These are phyloP conservation scores for Lordiphosa mommai DNA, from an alignment of 1,140 invertebrate species.

Conservation along the genomic window DNA sequence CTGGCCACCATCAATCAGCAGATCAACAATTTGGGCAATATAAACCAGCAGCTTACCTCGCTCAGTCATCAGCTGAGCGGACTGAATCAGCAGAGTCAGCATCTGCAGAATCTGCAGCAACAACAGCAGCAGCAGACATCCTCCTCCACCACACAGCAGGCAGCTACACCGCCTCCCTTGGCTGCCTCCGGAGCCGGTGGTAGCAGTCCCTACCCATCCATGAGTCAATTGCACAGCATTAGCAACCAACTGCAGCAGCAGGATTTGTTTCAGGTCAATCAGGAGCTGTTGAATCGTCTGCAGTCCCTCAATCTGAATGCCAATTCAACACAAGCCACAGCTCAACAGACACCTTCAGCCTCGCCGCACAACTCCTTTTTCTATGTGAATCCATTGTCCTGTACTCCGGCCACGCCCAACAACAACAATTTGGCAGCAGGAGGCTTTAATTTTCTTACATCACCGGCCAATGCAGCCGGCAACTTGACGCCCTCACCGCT, in stretches of 20 bases:
- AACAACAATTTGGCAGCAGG: slow-evolving; percentile 49
- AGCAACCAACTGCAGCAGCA: slow-evolving; percentile 68
- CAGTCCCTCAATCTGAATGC: slow-evolving; percentile 80
- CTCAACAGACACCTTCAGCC: slow-evolving; percentile 33
- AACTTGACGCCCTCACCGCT: slow-evolving; percentile 64
- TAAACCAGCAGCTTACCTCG: slow-evolving; percentile 77
- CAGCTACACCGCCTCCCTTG: slow-evolving; percentile 38
- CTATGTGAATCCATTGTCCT: slow-evolving; percentile 76
- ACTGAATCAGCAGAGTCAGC: slow-evolving; percentile 78
- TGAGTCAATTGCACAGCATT: slow-evolving; percentile 72
- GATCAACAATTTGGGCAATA: slow-evolving; percentile 77
- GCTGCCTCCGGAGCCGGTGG: slow-evolving; percentile 6
- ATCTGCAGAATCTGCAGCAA: slow-evolving; percentile 72
- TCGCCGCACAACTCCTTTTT: slow-evolving; percentile 69
- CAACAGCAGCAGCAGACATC: slow-evolving; percentile 59
- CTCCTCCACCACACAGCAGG: neutral
- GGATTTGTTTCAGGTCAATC: slow-evolving; percentile 78
- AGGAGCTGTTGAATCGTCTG: slow-evolving; percentile 82
- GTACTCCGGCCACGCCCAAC: slow-evolving; percentile 59
- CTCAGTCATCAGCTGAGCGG: slow-evolving; percentile 76
- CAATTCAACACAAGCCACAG: slow-evolving; percentile 36
- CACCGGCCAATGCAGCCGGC: slow-evolving; percentile 46
- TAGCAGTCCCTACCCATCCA: slow-evolving; percentile 58
- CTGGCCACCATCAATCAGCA: slow-evolving; percentile 78
- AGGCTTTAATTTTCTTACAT: slow-evolving; percentile 66